Conservation (phyloP, 2,888 invertebrate genomes). For the Drosophila dives region DNA sequence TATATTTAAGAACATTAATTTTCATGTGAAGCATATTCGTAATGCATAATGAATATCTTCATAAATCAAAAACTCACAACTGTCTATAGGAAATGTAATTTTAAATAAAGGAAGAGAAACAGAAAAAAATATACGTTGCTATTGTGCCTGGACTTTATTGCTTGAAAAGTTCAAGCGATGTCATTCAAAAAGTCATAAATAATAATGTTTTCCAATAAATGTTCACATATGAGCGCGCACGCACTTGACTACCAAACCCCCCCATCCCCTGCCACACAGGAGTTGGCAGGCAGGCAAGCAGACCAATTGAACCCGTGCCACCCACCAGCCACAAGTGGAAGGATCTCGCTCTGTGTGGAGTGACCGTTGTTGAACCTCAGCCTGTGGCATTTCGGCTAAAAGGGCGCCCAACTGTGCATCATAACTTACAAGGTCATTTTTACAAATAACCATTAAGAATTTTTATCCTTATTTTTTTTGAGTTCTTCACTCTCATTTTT, state of each 20-base stretch:
- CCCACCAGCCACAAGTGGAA: constrained; percentile 65
- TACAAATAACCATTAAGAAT: constrained; percentile 72
- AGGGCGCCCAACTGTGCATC: constrained; percentile 59
- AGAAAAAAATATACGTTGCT: constrained; percentile 58
- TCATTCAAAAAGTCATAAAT: constrained; percentile 83
- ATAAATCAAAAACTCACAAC: constrained; percentile 70
- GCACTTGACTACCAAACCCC: constrained; percentile 39
- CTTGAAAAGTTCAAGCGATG: constrained; percentile 82
- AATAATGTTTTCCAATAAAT: constrained; percentile 84
- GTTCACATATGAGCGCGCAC: constrained; percentile 81
- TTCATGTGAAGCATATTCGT: constrained; percentile 20
- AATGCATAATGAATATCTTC: constrained; percentile 60
- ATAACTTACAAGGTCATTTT: constrained; percentile 80
- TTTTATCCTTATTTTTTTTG: constrained; percentile 25
- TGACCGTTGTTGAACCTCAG: constrained; percentile 70
- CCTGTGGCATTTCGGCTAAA: constrained; percentile 41
- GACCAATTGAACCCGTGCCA: constrained; percentile 55
- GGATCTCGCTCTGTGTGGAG: constrained; percentile 39
- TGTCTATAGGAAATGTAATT: constrained; percentile 47
- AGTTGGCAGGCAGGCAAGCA: constrained; percentile 24
- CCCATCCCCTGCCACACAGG: not conserved
- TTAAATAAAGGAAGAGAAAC: constrained; percentile 38
- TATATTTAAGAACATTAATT: not conserved
- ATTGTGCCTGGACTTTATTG: constrained; percentile 75
- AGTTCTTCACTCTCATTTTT: constrained; percentile 13